Evolutionary conservation across 2,797 vertebrate genomes (phyloP).

Genomic region (Sternotherus odoratus): DNA sequence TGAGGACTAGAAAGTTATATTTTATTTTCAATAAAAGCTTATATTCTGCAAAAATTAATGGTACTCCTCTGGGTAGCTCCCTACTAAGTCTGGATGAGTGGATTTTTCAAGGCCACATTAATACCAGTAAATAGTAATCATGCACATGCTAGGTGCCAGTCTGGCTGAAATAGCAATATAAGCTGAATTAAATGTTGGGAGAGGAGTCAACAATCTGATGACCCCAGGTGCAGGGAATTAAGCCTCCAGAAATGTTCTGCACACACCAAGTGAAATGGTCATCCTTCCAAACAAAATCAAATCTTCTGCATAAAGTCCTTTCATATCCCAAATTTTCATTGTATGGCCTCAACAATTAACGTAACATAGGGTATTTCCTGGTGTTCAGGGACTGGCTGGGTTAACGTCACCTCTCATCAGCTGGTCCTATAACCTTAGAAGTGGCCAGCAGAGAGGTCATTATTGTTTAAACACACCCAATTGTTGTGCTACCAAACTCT

Average conservation of each 20-base stretch:
- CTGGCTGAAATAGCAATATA: neutral
- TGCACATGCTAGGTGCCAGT: neutral
- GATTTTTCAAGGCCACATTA: neutral
- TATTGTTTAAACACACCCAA: neutral
- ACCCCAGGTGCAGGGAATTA: fast-evolving
- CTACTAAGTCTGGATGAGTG: neutral
- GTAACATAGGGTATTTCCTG: fast-evolving
- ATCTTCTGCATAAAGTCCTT: neutral
- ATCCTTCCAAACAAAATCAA: neutral
- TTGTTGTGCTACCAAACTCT: neutral
- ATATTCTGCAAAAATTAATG: neutral
- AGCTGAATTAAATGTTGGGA: fast-evolving
- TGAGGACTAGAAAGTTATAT: neutral
- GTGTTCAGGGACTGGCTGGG: neutral
- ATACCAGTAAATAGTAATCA: neutral
- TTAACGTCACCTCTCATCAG: neutral
- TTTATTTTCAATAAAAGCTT: neutral
- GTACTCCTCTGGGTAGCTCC: neutral
- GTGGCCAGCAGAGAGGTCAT: neutral
- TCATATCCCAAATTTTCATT: neutral
- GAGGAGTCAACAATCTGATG: fast-evolving
- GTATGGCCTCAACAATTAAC: fast-evolving
- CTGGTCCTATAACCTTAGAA: neutral
- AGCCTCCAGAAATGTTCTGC: neutral
- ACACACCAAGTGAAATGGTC: fast-evolving